phyloP scores from a whole-genome alignment of 2,888 invertebrate species.

The Eupithecia subumbrata region DNA sequence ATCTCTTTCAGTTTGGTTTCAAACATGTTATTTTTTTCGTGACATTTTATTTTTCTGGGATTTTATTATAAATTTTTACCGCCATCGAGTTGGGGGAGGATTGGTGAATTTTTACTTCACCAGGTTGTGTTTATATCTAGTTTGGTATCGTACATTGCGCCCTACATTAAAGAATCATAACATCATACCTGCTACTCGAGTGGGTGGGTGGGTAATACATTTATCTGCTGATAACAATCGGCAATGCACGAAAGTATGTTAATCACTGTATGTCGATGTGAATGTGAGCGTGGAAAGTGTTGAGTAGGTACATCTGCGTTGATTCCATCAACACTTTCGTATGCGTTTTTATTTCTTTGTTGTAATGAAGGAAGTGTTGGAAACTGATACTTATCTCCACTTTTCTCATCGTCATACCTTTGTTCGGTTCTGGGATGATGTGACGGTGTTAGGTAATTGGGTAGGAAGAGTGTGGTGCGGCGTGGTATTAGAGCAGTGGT shows the following conservation, averaged over 20 bases:
- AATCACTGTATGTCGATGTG: conserved; percentile 25
- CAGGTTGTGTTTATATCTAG: no score
- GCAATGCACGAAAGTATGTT: conserved; percentile 35
- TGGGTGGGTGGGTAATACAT: neutral
- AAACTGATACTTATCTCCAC: conserved; percentile 17
- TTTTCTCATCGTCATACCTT: conserved; percentile 21
- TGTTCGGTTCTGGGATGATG: conserved; percentile 16
- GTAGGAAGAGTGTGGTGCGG: conserved; percentile 21
- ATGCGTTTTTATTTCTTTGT: conserved; percentile 37
- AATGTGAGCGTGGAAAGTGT: conserved; percentile 36
- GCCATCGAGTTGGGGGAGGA: no score
- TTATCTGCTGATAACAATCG: conserved; percentile 24
- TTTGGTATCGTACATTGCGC: no score
- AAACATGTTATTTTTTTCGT: no score
- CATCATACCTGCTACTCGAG: no score
- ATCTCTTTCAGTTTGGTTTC: no score
- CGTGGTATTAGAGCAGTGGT: neutral
- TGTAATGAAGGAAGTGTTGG: conserved; percentile 23
- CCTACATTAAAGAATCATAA: no score
- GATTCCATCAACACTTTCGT: conserved; percentile 37
- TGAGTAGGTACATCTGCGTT: conserved; percentile 5
- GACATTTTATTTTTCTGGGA: no score
- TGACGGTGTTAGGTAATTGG: conserved; percentile 9
- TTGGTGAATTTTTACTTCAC: no score
- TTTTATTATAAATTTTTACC: no score